Base-by-base conservation (phyloP, 92 coral and sea anemone species). In the Phenganax subtilis region DNA sequence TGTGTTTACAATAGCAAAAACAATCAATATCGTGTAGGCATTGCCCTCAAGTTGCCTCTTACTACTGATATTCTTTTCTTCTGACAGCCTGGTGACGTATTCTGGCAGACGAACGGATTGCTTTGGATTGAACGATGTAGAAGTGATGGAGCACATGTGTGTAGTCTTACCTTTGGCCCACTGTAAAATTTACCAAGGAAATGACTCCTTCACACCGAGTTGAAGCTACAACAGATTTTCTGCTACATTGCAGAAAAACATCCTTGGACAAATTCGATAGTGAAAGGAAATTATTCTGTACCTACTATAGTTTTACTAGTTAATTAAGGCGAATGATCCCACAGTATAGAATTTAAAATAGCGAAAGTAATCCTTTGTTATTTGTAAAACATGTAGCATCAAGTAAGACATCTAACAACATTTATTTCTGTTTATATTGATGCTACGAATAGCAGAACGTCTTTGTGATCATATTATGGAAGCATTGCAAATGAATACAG, bases 201-300 rank as follows among this genome's bases (percentile, higher is more conserved):
- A 87, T 84, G 87, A 87, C 90, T 56, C 90, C 90, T 10, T 70
- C 82, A 27, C 78, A 87, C 77, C 44, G 90, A 75, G 86, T 87
- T 6, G 90, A 87, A 53, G 69, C 87, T 12, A 15, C 79, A 51
- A 87, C 90, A 20, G 87, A 87, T 76, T 87, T 87, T 54, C 10
- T 87, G 17, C 14, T 87, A 30, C 90, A 87, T 65, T 84, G 79
- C 67, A 85, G 87, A 63, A 87, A 70, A 55, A 87, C 83, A 61
- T 87, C 85, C 11, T 58, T 87, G 75, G 63, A 80, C 61, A 58
- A 20, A 27, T 87, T 53, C 85, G 90, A 79, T 57, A 30, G 8
- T 28, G 5, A 68, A 37, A 16, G n/a, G 51, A 37, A 37, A 37
- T 37, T 37, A 37, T 37, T 4, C 47, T 37, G 47, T 37, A 37